Percentiles rank a stretch among this genome's conserved stretches.
Conservation (phyloP, 2,888 invertebrate genomes). For the Nysson spinosus region DNA sequence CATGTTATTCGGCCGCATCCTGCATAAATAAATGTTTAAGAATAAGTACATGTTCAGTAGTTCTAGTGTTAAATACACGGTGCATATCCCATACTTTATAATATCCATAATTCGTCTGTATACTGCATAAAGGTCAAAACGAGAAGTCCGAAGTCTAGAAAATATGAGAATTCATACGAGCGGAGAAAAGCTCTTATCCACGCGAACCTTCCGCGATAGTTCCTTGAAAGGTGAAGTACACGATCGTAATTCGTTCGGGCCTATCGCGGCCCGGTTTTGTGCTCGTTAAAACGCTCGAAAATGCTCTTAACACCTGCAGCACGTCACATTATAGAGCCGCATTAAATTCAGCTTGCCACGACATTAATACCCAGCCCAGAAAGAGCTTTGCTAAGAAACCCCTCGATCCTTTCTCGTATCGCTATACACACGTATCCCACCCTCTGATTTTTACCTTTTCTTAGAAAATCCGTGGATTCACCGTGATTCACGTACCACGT, state of each 20-base stretch:
- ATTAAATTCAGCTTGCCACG: constrained; percentile 45
- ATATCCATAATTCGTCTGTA: too few relatives aligned
- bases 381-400: constrained; percentile 2
- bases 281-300: constrained; percentile 42
- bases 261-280: constrained; percentile 14
- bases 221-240: constrained; percentile 15
- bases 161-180: background rate
- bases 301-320: constrained; percentile 43
- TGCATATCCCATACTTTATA: too few relatives aligned
- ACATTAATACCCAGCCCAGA: constrained; percentile 28
- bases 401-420: background rate
- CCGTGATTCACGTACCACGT: too few relatives aligned
- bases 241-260: constrained; percentile 32
- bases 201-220: constrained; percentile 7
- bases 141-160: too few relatives aligned
- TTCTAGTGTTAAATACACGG: too few relatives aligned
- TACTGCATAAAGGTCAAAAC: too few relatives aligned
- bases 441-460: background rate
- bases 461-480: too few relatives aligned
- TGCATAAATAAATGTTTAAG: too few relatives aligned
- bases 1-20: too few relatives aligned
- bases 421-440: background rate
- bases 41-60: too few relatives aligned
- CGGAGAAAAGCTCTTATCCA: constrained; percentile 1
- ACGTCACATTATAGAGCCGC: constrained; percentile 35